These are phyloP conservation scores for Sthenelais limicola DNA, from an alignment of 2,888 invertebrate genomes.

Conservation along the genomic window DNA sequence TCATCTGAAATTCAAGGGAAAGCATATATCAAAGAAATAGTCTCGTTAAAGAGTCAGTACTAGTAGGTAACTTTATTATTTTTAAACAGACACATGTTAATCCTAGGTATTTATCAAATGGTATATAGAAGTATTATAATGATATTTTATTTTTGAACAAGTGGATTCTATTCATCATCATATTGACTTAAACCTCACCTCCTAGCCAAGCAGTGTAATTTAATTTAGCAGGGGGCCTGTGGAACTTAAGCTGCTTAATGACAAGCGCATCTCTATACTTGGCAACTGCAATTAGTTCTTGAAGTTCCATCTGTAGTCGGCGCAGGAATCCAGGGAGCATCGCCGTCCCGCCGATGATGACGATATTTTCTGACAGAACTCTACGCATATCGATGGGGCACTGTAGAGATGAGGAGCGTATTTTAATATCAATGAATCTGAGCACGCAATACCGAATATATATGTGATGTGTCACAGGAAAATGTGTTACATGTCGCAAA, in stretches of 20 bases:
- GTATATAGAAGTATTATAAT: neutral
- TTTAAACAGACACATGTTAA: neutral
- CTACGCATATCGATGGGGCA: conserved; percentile 87
- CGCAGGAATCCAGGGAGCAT: conserved; percentile 87
- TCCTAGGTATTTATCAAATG: neutral
- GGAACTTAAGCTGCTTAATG: conserved; percentile 83
- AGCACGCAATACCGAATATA: no score
- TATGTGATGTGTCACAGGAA: no score
- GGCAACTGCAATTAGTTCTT: conserved; percentile 77
- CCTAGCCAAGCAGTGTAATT: conserved; percentile 92
- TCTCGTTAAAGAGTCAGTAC: no score
- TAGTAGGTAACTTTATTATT: conserved; percentile 4
- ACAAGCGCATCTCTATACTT: conserved; percentile 76
- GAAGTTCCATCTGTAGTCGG: conserved; percentile 85
- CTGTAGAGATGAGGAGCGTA: conserved; percentile 68
- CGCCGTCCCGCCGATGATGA: conserved; percentile 89
- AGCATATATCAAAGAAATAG: no score
- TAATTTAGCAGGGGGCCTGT: conserved; percentile 83
- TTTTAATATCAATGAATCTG: no score
- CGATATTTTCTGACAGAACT: conserved; percentile 84
- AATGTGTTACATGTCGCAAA: no score
- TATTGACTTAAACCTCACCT: conserved; percentile 73
- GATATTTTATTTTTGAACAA: no score
- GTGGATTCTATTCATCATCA: no score
- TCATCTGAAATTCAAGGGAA: no score